Percentiles rank a stretch among this genome's conserved stretches.
phyloP scores from a whole-genome alignment of 2,797 vertebrate species.

The Enoplosus armatus region DNA sequence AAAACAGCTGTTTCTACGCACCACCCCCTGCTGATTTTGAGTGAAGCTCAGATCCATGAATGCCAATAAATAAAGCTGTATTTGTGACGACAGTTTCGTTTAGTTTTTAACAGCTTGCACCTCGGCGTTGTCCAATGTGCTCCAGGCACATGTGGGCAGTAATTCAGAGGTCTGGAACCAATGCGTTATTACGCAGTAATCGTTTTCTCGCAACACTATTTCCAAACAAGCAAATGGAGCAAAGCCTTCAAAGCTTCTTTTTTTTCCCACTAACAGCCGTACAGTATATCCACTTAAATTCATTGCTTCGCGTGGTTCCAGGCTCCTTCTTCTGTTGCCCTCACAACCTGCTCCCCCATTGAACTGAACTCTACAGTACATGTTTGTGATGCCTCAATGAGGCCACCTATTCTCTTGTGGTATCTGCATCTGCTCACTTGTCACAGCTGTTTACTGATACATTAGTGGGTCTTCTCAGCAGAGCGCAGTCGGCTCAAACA shows the following conservation, averaged over 20 bases:
- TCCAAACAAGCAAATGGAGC: not conserved
- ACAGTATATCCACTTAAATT: not conserved
- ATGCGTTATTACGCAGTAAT: not conserved
- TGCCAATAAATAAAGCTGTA: no score
- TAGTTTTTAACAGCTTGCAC: no score
- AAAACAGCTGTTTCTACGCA: no score
- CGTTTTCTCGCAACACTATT: not conserved
- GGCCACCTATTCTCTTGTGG: not conserved
- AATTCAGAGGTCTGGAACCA: not conserved
- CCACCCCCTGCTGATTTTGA: no score
- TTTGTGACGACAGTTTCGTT: no score
- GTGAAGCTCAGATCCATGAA: no score
- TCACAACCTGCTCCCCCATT: not conserved
- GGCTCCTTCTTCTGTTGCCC: not conserved
- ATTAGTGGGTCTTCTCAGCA: slow-evolving; percentile 14
- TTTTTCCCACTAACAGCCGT: no score
- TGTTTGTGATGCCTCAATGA: not conserved
- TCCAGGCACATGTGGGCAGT: not conserved
- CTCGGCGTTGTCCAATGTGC: no score
- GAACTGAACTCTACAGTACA: not conserved
- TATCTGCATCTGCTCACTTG: slow-evolving; percentile 27
- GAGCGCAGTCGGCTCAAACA: slow-evolving; percentile 23
- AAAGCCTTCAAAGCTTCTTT: not conserved
- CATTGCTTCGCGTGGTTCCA: not conserved
- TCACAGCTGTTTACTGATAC: slow-evolving; percentile 18